A percentile compares a stretch with the other conserved stretches of the same genome.
phyloP scores from a whole-genome alignment of 1,140 invertebrate species.

The Callitettix versicolor region DNA sequence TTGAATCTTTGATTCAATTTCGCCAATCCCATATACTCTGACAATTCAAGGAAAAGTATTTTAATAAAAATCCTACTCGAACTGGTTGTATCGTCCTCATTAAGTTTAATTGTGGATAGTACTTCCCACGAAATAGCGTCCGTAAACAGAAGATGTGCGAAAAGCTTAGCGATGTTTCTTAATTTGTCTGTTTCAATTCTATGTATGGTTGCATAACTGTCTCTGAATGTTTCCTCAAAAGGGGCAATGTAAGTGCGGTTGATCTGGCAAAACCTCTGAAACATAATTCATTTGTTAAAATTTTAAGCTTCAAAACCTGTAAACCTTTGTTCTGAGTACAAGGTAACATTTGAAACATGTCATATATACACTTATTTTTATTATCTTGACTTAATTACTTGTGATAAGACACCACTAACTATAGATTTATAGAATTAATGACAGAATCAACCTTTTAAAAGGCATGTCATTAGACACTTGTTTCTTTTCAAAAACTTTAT shows the following conservation, averaged over 20 bases:
- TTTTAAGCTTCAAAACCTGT: background rate
- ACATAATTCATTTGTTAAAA: conserved; percentile 21
- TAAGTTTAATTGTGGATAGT: conserved; percentile 77
- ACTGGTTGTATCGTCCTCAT: conserved; percentile 94
- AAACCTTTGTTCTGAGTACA: too few relatives aligned
- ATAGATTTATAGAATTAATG: too few relatives aligned
- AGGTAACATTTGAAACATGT: too few relatives aligned
- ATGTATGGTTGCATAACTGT: conserved; percentile 89
- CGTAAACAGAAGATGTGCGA: conserved; percentile 90
- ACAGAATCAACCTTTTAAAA: too few relatives aligned
- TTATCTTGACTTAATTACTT: too few relatives aligned
- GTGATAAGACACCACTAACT: too few relatives aligned
- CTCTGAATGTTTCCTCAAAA: conserved; percentile 91
- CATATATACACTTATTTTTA: too few relatives aligned
- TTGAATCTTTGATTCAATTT: conserved; percentile 85
- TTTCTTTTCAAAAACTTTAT: too few relatives aligned
- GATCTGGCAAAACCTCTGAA: conserved; percentile 81
- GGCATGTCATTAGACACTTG: too few relatives aligned
- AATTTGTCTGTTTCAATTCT: conserved; percentile 92
- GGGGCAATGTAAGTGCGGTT: conserved; percentile 83
- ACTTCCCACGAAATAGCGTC: conserved; percentile 95
- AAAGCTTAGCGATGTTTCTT: conserved; percentile 96
- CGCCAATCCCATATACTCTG: conserved; percentile 88
- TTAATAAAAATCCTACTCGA: conserved; percentile 97
- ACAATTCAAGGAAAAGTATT: conserved; percentile 92